phyloP scores from a whole-genome alignment of 2,797 vertebrate species.

The Channallabes apus region DNA sequence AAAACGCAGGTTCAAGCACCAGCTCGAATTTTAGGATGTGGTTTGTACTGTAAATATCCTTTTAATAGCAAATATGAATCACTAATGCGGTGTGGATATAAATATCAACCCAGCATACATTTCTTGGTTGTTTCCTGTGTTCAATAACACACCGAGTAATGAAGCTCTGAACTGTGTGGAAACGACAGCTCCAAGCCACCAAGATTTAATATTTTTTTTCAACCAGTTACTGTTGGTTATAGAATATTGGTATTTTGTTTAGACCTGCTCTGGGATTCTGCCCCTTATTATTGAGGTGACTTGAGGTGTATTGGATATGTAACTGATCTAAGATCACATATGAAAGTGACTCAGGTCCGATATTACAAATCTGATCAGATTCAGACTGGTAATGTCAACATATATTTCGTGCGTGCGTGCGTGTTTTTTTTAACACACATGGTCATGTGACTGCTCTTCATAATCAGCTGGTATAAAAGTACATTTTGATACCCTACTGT shows the following conservation, averaged over 20 bases:
- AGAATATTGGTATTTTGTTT: not conserved
- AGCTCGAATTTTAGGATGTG: not conserved
- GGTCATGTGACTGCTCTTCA: not conserved
- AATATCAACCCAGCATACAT: slow-evolving; percentile 23
- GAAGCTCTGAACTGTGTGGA: slow-evolving; percentile 32
- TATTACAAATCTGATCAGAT: no score
- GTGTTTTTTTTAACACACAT: not conserved
- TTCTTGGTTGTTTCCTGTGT: slow-evolving; percentile 29
- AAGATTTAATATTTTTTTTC: slow-evolving; percentile 38
- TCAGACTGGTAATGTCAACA: not conserved
- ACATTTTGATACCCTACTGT: slow-evolving; percentile 6
- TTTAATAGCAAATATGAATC: slow-evolving; percentile 29
- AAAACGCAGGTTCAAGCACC: not conserved
- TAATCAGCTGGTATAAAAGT: not conserved
- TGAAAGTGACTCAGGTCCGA: no score
- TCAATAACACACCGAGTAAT: slow-evolving; percentile 38
- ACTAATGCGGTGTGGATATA: not conserved
- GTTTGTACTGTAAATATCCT: slow-evolving; percentile 17
- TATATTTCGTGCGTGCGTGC: not conserved
- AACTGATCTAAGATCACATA: no score
- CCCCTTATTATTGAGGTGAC: no score
- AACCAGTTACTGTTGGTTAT: not conserved
- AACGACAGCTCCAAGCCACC: slow-evolving; percentile 40
- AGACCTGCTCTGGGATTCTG: not conserved
- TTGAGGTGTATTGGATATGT: no score